Base-by-base conservation (phyloP, 2,113 vertebrate genomes). In the Steatornis caripensis region DNA sequence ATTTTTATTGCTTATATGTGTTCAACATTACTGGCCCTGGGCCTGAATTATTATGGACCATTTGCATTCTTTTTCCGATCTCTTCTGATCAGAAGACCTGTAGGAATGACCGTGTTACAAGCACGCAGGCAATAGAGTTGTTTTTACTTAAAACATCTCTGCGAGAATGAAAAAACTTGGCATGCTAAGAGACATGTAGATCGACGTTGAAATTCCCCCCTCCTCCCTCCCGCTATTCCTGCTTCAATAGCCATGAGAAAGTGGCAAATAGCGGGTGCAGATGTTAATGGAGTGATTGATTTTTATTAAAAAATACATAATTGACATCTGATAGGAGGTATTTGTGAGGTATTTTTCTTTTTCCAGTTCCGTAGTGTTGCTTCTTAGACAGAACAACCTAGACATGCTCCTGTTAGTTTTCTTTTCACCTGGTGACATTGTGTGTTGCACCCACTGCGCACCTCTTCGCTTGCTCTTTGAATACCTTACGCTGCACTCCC, bases 1-100 rank as follows among this genome's bases (percentile, higher is more conserved):
- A n/a, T 76, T 88, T 97, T 95, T 89, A 90, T 80, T 95, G 54
- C 55, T 61, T 94, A 14, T 85, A 48, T 78, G 91, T 89, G 69
- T 83, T 94, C 61, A 91, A 48, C 22, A 46, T 84, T 89, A 62
- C 45, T 88, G 69, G 65, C 70, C 55, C 49, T 43, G 45, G 65
- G 32, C 57, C 58, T 78, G 66, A 87, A 74, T 88, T 94, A 74
- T 49, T 45, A 21, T 41, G 71, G 46, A 43, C 27, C 34, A 36
- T 82, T 91, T 85, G 34, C 39, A 41, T 94, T 86, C 41, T 76
- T 82, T 77, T 87, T 58, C 51, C 43, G 43, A 14, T 91, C 24
- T 82, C 27, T 77, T 84, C 61, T 58, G 15, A 80, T 87, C 39
- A 48, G 72, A 90, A 93, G 92, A 93, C 81, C 45, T 85, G 53